A percentile compares a stretch with the other conserved stretches of the same genome.
Evolutionary conservation across 1,140 invertebrate species (phyloP).

Genomic region (Pseudomyrmex sp.): DNA sequence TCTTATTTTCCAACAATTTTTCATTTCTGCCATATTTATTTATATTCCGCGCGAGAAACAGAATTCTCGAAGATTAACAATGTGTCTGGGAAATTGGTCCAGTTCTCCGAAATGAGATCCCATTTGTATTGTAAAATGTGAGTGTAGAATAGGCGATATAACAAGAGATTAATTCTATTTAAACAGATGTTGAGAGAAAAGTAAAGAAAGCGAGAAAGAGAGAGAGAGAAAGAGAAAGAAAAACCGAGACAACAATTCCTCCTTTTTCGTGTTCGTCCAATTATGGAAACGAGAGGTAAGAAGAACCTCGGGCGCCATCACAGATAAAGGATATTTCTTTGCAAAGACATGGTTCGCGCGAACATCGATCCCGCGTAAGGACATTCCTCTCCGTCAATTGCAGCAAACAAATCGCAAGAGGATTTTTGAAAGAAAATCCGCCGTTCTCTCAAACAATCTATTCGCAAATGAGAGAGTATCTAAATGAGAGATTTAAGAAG

Average conservation of each 20-base stretch:
- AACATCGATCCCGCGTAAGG: constrained; percentile 56
- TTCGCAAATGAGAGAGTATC: constrained; percentile 10
- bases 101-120: neutral
- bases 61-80: constrained; percentile 12
- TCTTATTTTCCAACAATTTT: too few relatives aligned
- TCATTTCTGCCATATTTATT: too few relatives aligned
- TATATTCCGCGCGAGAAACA: neutral
- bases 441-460: neutral
- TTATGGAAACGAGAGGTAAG: constrained; percentile 68
- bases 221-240: neutral
- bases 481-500: constrained; percentile 7
- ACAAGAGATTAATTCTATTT: constrained; percentile 57
- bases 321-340: constrained; percentile 57
- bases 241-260: constrained; percentile 59
- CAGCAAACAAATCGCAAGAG: constrained; percentile 45
- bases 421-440: constrained; percentile 3
- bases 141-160: constrained; percentile 22
- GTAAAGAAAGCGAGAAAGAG: neutral
- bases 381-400: constrained; percentile 41
- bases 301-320: constrained; percentile 63
- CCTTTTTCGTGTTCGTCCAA: constrained; percentile 70
- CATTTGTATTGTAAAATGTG: constrained; percentile 13
- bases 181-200: neutral
- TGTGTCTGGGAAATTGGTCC: neutral
- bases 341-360: constrained; percentile 30